A percentile compares a stretch with the other conserved stretches of the same genome.
Evolutionary conservation across 2,113 vertebrate genomes (phyloP).

Genomic region (Taurulus bubalis): DNA sequence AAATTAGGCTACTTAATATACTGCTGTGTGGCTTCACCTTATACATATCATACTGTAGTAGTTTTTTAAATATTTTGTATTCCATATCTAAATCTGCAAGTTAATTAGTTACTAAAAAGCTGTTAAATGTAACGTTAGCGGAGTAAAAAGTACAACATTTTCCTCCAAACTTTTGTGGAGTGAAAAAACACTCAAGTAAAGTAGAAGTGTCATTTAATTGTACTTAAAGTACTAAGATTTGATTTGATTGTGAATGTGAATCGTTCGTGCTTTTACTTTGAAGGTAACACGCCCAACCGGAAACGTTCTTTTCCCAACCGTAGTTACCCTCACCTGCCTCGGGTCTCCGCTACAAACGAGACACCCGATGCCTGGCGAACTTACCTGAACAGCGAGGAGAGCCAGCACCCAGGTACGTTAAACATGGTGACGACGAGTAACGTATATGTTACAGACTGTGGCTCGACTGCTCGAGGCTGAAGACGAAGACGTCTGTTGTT

Average conservation of each 20-base stretch:
- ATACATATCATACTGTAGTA: background rate
- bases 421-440: background rate
- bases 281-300: conserved; percentile 56
- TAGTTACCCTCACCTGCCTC: background rate
- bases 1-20: too few species aligned
- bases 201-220: background rate
- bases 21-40: too few species aligned
- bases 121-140: background rate
- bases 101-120: too few species aligned
- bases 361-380: background rate
- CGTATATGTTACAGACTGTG: background rate
- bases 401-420: accelerated
- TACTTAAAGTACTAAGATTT: background rate
- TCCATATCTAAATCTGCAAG: background rate
- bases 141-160: background rate
- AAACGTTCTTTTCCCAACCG: background rate
- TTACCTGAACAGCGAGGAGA: too few species aligned
- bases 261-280: conserved; percentile 45
- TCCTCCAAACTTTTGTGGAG: too few species aligned
- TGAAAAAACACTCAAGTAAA: too few species aligned
- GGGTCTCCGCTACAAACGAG: background rate
- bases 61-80: background rate
- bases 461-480: background rate
- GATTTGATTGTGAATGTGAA: background rate
- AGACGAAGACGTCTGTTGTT: background rate